phyloP scores from a whole-genome alignment of 1,140 invertebrate species.

The Diploscapter pachys region DNA sequence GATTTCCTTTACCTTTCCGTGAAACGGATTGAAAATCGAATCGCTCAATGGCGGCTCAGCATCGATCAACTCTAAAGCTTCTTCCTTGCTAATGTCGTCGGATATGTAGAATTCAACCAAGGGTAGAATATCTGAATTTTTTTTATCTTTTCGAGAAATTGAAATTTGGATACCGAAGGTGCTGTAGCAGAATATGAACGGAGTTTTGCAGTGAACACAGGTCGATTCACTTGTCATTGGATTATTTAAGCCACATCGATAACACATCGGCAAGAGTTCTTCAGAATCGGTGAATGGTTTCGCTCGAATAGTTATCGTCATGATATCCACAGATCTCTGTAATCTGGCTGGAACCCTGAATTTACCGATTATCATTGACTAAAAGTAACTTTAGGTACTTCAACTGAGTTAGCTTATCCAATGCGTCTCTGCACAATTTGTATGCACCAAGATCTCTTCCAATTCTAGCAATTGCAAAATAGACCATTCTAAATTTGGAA shows the following conservation, averaged over 20 bases:
- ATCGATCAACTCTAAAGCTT: constrained; percentile 81
- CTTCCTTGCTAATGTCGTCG: constrained; percentile 77
- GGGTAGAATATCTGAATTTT: constrained; percentile 78
- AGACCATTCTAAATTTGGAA: constrained; percentile 60
- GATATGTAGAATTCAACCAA: constrained; percentile 88
- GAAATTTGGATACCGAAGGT: constrained; percentile 69
- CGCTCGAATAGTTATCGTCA: constrained; percentile 69
- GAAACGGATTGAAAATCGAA: constrained; percentile 54
- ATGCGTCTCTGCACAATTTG: constrained; percentile 82
- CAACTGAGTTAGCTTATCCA: constrained; percentile 76
- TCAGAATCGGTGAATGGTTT: constrained; percentile 83
- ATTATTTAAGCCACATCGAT: constrained; percentile 67
- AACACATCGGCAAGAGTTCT: constrained; percentile 87
- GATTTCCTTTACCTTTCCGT: constrained; percentile 5
- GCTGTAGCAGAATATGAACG: constrained; percentile 85
- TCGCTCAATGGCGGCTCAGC: constrained; percentile 65
- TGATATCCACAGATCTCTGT: constrained; percentile 68
- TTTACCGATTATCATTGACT: too few species aligned
- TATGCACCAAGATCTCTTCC: constrained; percentile 82
- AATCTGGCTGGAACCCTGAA: constrained; percentile 70
- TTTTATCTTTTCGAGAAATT: neutral
- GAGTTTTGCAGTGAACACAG: constrained; percentile 84
- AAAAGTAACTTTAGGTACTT: constrained; percentile 45
- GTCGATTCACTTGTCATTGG: constrained; percentile 72
- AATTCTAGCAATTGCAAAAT: constrained; percentile 85